Percentiles rank a stretch among this genome's conserved stretches.
Evolutionary conservation across 2,113 vertebrate species (phyloP).

Genomic region (Psophia crepitans): DNA sequence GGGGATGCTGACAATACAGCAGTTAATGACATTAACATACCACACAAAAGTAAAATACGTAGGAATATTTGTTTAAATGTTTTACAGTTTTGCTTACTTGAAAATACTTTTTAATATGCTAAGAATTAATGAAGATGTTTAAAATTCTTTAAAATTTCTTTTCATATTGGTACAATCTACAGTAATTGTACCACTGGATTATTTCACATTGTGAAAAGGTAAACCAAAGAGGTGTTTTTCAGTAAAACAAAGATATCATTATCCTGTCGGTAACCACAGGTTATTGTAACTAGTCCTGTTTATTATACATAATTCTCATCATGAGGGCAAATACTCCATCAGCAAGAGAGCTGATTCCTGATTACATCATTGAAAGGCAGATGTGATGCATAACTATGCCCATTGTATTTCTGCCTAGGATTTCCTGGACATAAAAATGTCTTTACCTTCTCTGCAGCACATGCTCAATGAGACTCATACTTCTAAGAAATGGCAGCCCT

Average conservation of each 20-base stretch:
- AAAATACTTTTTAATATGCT: neutral
- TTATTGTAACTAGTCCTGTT: constrained; percentile 26
- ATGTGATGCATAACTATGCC: neutral
- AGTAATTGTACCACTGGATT: neutral
- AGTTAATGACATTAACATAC: neutral
- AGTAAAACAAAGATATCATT: neutral
- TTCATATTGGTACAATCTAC: neutral
- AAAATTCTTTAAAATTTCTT: neutral
- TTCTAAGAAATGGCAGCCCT: neutral
- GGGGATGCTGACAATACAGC: neutral
- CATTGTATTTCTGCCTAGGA: constrained; percentile 7
- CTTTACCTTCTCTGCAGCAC: neutral
- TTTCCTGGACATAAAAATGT: constrained; percentile 37
- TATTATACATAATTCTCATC: neutral
- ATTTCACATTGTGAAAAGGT: neutral
- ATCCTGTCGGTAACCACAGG: neutral
- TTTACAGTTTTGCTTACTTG: neutral
- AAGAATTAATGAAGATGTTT: neutral
- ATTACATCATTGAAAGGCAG: constrained; percentile 9
- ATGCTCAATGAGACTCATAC: neutral
- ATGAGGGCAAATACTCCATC: constrained; percentile 15
- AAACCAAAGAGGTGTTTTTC: neutral
- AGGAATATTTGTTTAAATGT: neutral
- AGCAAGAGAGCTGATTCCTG: neutral
- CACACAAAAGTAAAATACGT: neutral